Evolutionary conservation across 2,113 vertebrate genomes (phyloP).

Genomic region (Salvator merianae): DNA sequence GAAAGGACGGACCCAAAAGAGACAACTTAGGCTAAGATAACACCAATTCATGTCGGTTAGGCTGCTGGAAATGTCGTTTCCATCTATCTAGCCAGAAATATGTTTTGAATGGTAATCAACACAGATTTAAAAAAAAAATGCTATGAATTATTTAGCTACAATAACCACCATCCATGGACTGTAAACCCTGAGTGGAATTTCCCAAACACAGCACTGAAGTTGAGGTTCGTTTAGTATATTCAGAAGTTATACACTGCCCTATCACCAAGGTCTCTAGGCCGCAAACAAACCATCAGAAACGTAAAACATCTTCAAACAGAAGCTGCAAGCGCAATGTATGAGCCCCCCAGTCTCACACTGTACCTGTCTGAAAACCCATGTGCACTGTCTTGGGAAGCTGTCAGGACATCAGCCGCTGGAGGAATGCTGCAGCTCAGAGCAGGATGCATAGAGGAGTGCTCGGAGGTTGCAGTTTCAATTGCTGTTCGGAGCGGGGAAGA

Average conservation of each 20-base stretch:
- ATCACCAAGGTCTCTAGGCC: no score
- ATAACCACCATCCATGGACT: neutral
- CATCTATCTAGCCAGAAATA: neutral
- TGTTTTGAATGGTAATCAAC: no score
- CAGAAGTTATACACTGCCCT: no score
- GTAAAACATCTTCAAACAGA: no score
- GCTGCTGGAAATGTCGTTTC: slow-evolving; percentile 7
- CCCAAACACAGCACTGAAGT: slow-evolving; percentile 30
- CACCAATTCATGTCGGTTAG: neutral
- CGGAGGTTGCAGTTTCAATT: slow-evolving; percentile 46
- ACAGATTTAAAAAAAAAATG: neutral
- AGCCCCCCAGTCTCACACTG: neutral
- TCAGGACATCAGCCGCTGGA: neutral
- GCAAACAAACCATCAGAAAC: no score
- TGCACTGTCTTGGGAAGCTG: slow-evolving; percentile 33
- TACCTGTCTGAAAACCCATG: slow-evolving; percentile 70
- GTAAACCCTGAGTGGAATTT: neutral
- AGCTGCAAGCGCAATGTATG: no score
- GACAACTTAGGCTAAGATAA: neutral
- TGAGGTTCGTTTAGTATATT: no score
- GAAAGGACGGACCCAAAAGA: neutral
- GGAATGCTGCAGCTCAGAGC: slow-evolving; percentile 22
- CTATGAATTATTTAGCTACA: neutral
- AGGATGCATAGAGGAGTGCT: slow-evolving; percentile 42
- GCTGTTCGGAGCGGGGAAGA: slow-evolving; percentile 48